Base-by-base conservation (phyloP, 2,888 invertebrate species). In the Colletes collaris region DNA sequence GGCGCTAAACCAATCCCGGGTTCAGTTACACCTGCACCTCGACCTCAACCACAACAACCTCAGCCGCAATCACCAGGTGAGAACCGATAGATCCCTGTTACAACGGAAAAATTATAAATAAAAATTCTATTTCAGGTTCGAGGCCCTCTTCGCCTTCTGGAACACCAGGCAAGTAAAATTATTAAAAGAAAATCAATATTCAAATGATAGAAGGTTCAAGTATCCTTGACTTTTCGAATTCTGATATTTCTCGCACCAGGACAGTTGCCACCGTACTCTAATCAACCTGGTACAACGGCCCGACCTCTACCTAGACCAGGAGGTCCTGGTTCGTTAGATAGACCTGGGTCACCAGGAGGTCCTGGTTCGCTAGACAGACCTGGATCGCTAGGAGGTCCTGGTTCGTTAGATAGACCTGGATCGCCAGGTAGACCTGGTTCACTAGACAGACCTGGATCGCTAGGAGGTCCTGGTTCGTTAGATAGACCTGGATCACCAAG, bases 321-420 rank as follows among this genome's bases (percentile, higher is more conserved):
- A 58, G 72, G 74, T 52, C 69, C 85, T 13, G 49, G 66, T 40
- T 75, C 78, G 46, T 65, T 73, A 40, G 60, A 52, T 16, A 69
- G 70, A 50, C 73, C 78, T 3, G 63, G 65, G 35, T 8, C 55
- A 1, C 77, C 84, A 7, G 88, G 83, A 52, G 87, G 75, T 27
- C 27, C 27, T 27, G 27, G 27, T 2, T 27, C 27, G 27, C 27
- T 27, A 27, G 27, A 27, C 27, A 27, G 70, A 50, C 73, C 27
- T 27, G 27, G 27, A 2, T 27, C 27, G 2, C 2, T 27, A 27
- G 27, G 27, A 27, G 1, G 75, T 16, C 16, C 27, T 27, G 27
- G 27, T 27, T 27, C 27, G 2, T 2, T 27, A 27, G 27, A 27
- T 2, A 27, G 27, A 27, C 27, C 27, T 16, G 16, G 16, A 16